These are phyloP conservation scores for Xenotilapia caudafasciata DNA, from an alignment of 2,113 vertebrate species.

Conservation along the genomic window DNA sequence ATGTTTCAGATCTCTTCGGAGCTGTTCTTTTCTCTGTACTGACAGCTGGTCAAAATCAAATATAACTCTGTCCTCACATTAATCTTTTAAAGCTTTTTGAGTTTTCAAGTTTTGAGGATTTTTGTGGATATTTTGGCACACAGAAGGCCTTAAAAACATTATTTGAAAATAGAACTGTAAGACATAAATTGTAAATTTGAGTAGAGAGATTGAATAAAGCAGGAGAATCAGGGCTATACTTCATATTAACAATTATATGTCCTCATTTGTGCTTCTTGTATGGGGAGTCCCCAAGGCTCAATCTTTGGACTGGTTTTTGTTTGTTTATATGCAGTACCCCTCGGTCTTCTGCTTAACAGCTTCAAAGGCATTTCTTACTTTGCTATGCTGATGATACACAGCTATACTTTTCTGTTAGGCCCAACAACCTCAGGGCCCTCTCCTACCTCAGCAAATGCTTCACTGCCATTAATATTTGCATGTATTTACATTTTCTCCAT, in stretches of 20 bases:
- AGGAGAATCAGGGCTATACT: neutral
- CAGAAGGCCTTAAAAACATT: neutral
- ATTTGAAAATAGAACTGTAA: neutral
- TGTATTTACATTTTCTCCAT: neutral
- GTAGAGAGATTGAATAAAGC: neutral
- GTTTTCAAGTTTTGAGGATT: neutral
- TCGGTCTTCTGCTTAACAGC: neutral
- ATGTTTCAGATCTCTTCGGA: neutral
- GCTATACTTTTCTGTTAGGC: neutral
- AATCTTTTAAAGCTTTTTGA: neutral
- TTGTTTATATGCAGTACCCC: neutral
- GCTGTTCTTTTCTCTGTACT: neutral
- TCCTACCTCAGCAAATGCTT: neutral
- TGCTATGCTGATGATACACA: neutral
- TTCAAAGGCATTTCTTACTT: neutral
- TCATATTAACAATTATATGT: neutral
- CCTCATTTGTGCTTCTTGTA: neutral
- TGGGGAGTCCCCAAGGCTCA: neutral
- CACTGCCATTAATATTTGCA: neutral
- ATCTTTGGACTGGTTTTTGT: neutral
- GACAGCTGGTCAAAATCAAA: neutral
- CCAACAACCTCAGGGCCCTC: neutral
- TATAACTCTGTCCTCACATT: neutral
- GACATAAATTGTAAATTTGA: neutral
- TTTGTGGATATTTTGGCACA: neutral